Percentiles rank a stretch among this genome's conserved stretches.
These are phyloP conservation scores for Heliocidaris tuberculata DNA, from an alignment of 35 echinoderm and acorn worm genomes.

Conservation along the genomic window DNA sequence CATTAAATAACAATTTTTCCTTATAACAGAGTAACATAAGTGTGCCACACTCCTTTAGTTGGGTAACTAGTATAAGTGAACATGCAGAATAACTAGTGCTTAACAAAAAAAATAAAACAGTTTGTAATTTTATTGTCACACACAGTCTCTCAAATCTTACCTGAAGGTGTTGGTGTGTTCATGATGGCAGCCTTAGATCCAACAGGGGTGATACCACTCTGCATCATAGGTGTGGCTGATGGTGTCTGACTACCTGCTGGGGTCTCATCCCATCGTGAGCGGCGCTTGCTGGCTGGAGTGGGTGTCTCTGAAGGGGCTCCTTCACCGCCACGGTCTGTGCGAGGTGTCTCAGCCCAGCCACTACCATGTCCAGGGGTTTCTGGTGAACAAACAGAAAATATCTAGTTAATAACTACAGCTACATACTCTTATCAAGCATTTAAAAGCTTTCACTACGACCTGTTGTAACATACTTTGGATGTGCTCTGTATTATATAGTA, in stretches of 20 bases:
- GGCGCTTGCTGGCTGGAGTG: constrained; percentile 78
- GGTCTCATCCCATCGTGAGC: constrained; percentile 98
- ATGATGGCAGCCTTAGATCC: constrained; percentile 89
- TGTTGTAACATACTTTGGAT: too few species aligned
- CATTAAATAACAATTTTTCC: too few species aligned
- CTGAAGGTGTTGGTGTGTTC: constrained; percentile 82
- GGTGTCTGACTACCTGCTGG: constrained; percentile 87
- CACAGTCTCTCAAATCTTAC: too few species aligned
- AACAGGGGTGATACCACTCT: constrained; percentile 79
- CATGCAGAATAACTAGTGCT: too few species aligned
- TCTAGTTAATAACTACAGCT: too few species aligned
- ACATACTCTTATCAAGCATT: background rate
- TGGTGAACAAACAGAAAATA: background rate
- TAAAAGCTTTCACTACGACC: background rate
- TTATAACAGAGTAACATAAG: too few species aligned
- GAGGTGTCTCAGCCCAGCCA: constrained; percentile 97
- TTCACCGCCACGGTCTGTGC: constrained; percentile 92
- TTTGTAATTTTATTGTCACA: too few species aligned
- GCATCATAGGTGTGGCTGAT: constrained; percentile 72
- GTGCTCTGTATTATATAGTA: too few species aligned
- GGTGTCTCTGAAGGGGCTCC: constrained; percentile 80
- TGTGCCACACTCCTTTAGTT: too few species aligned
- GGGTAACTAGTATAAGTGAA: too few species aligned
- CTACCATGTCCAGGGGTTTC: constrained; percentile 99
- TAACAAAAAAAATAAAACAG: too few species aligned